Evolutionary conservation across 2,888 invertebrate genomes (phyloP), one percentile per base, ranked within the genome.

Genomic region (Isoperla grammatica): DNA sequence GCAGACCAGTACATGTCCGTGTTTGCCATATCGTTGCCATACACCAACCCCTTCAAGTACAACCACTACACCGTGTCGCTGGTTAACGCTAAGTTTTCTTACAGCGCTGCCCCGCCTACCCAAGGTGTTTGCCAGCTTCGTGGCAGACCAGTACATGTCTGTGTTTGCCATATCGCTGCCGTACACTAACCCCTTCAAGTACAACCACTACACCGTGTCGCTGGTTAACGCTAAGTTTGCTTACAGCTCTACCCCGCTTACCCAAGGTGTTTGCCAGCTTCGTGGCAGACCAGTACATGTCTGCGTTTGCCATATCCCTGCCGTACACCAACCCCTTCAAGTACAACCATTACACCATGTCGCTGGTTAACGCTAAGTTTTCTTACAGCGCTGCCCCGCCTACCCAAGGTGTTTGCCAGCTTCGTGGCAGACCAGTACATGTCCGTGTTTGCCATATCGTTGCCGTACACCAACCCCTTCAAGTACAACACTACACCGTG

Each of bases 271-370:
- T 87, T 79, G 86, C 83, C 40, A 95, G 87, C 73, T 92, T 95
- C 76, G 91, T 91, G 50, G 88, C 88, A 64, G 90, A 90, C 74
- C 93, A 95, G 75, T 96, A 95, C 76, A 90, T 95, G 91, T 89
- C 91, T 62, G 91, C 98, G 67, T 96, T 97, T 80, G 96, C 96
- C 45, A 95, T 96, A 71, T 86, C 95, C 65, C 80, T 95, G 67
- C 95, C 95, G 2, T 98, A 95, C 78, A 96, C 95, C 8, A 95
- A 96, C 78, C 95, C 96, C 1, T 91, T 92, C 77, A 93, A 91
- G 72, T 97, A 95, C 78, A 92, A 94, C 76, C 95, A 95, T 76
- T 97, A 95, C 74, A 94, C 90, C 17, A 96, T 97, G 20, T 94
- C 95, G 9, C 78, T 96, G 72, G 95, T 97, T 55, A 94, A 97